Conservation (phyloP, 2,797 vertebrate genomes). For the Intellagama lesueurii region DNA sequence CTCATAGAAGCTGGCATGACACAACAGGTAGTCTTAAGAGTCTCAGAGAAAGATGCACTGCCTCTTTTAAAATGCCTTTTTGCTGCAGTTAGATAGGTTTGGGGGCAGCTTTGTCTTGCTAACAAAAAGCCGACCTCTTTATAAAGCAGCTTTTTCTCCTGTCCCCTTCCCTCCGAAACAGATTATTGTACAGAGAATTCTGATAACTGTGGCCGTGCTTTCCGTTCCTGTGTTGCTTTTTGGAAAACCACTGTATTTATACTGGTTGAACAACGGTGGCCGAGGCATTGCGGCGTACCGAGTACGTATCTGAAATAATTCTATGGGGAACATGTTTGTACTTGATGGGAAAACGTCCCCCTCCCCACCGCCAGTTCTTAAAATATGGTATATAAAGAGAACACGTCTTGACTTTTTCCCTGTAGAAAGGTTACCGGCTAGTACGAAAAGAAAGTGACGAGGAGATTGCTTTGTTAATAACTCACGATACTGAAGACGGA, state of each 20-base stretch:
- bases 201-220: conserved; percentile 85
- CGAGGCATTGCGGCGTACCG: conserved; percentile 87
- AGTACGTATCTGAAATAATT: conserved; percentile 75
- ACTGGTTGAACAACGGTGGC: conserved; percentile 90
- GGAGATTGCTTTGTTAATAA: conserved; percentile 87
- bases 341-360: not conserved
- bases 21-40: too few species aligned
- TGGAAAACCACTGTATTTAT: conserved; percentile 93
- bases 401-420: not conserved
- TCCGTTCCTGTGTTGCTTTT: conserved; percentile 92
- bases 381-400: not conserved
- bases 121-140: not conserved
- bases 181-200: conserved; percentile 87
- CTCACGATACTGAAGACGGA: conserved; percentile 91
- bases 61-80: not conserved
- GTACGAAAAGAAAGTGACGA: conserved; percentile 92
- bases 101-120: not conserved
- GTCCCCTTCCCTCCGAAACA: conserved; percentile 61
- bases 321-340: not conserved
- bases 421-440: conserved; percentile 90
- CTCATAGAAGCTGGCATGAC: too few species aligned
- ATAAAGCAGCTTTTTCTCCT: not conserved
- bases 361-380: not conserved
- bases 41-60: not conserved
- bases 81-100: too few species aligned